A percentile compares a stretch with the other conserved stretches of the same genome.
Conservation (phyloP, 2,113 vertebrate genomes). For the Myrmecobius fasciatus region DNA sequence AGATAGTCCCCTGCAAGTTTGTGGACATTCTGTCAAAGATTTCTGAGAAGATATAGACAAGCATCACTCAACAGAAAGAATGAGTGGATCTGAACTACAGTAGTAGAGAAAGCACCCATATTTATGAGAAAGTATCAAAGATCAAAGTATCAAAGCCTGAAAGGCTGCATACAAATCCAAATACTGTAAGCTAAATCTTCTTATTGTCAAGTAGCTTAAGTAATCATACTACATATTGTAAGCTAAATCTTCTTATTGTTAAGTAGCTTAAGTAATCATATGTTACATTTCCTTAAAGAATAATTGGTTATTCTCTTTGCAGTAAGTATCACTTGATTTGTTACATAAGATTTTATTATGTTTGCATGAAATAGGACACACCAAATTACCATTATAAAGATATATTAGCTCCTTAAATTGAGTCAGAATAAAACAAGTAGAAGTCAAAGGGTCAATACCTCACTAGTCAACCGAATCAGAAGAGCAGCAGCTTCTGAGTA, state of each 20-base stretch:
- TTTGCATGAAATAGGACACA: neutral
- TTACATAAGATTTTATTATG: neutral
- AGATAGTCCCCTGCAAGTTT: neutral
- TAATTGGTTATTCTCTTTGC: neutral
- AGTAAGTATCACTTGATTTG: neutral
- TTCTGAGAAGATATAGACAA: neutral
- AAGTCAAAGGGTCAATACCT: slow-evolving; percentile 86
- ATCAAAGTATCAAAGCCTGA: slow-evolving; percentile 9
- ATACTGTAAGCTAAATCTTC: slow-evolving; percentile 35
- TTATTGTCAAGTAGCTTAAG: slow-evolving; percentile 27
- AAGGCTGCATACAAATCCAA: slow-evolving; percentile 30
- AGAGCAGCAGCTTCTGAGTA: slow-evolving; percentile 97
- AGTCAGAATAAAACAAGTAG: slow-evolving; percentile 25
- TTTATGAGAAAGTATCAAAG: slow-evolving; percentile 21
- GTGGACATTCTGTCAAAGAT: neutral
- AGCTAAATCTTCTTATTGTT: slow-evolving; percentile 17
- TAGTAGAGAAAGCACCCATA: neutral
- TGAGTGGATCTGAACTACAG: neutral
- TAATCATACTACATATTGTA: slow-evolving; percentile 40
- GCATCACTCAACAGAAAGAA: neutral
- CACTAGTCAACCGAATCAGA: slow-evolving; percentile 97
- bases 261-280: slow-evolving; percentile 33
- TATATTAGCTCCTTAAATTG: neutral
- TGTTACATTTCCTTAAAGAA: slow-evolving; percentile 29
- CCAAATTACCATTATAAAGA: neutral